Percentiles rank a stretch among this genome's conserved stretches.
phyloP scores from a whole-genome alignment of 92 coral and sea anemone genomes.

The Actinernus sp. region DNA sequence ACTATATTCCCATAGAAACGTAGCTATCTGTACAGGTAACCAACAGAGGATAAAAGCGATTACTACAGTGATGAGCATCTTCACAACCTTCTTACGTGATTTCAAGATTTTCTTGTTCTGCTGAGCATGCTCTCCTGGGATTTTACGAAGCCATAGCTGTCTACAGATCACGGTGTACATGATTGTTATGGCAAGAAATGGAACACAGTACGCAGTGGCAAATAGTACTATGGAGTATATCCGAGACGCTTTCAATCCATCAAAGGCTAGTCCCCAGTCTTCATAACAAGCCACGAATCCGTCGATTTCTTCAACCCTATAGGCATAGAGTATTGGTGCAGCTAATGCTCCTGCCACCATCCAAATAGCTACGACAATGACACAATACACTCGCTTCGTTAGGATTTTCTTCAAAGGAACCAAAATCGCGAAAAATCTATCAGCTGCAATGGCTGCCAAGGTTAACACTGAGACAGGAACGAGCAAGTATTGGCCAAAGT shows the following conservation, averaged over 20 bases:
- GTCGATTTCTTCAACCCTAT: conserved; percentile 17
- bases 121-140: conserved; percentile 69
- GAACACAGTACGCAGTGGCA: conserved; percentile 77
- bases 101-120: conserved; percentile 29
- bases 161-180: conserved; percentile 79
- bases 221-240: conserved; percentile 74
- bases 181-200: conserved; percentile 70
- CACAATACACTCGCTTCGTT: conserved; percentile 68
- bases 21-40: conserved; percentile 72
- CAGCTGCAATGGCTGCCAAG: conserved; percentile 84
- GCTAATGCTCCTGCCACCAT: conserved; percentile 68
- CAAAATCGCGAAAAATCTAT: conserved; percentile 89
- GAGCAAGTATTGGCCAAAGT: conserved; percentile 68
- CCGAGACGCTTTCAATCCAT: conserved; percentile 39
- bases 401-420: conserved; percentile 78
- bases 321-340: conserved; percentile 75
- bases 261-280: conserved; percentile 79
- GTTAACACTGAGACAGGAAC: conserved; percentile 89
- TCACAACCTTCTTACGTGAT: conserved; percentile 73
- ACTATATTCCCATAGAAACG: conserved; percentile 41
- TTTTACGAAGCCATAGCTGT: conserved; percentile 76
- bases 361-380: conserved; percentile 68
- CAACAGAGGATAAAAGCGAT: conserved; percentile 70
- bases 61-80: conserved; percentile 80
- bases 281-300: conserved; percentile 55